Evolutionary conservation across 2,888 invertebrate genomes (phyloP).

Genomic region (Xanthorhoe designata): DNA sequence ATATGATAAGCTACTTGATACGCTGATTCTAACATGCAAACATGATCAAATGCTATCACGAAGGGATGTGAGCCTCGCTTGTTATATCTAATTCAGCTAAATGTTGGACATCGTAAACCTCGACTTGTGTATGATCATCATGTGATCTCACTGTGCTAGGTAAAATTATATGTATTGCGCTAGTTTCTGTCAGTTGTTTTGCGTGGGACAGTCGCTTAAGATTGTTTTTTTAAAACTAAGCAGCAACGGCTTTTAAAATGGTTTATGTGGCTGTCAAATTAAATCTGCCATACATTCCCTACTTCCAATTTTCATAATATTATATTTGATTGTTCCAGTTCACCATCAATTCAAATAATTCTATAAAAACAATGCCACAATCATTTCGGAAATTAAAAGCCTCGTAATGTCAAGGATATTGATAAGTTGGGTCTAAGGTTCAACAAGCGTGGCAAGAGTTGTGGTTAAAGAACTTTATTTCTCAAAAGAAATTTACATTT

Average conservation of each 20-base stretch:
- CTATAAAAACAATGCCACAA: neutral
- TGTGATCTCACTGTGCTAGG: constrained; percentile 1
- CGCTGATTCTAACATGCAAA: constrained; percentile 24
- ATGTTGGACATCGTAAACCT: constrained; percentile 21
- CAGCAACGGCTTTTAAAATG: neutral
- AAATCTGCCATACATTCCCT: too few relatives aligned
- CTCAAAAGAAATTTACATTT: too few relatives aligned
- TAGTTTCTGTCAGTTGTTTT: neutral
- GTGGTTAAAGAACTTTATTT: too few relatives aligned
- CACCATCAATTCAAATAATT: neutral
- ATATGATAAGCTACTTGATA: constrained; percentile 5
- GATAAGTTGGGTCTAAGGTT: too few relatives aligned
- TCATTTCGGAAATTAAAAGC: too few relatives aligned
- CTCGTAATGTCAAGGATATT: too few relatives aligned
- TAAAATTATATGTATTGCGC: neutral
- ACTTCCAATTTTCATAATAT: too few relatives aligned
- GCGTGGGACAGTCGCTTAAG: neutral
- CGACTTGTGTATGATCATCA: constrained; percentile 11
- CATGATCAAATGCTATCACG: constrained; percentile 31
- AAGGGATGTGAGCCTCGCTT: constrained; percentile 27
- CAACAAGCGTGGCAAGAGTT: too few relatives aligned
- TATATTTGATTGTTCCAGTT: too few relatives aligned
- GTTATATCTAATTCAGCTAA: constrained; percentile 32
- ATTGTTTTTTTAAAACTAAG: neutral
- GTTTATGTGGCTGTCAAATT: neutral